These are phyloP conservation scores for Yponomeuta sedellus DNA, from an alignment of 2,888 invertebrate species.

Conservation along the genomic window DNA sequence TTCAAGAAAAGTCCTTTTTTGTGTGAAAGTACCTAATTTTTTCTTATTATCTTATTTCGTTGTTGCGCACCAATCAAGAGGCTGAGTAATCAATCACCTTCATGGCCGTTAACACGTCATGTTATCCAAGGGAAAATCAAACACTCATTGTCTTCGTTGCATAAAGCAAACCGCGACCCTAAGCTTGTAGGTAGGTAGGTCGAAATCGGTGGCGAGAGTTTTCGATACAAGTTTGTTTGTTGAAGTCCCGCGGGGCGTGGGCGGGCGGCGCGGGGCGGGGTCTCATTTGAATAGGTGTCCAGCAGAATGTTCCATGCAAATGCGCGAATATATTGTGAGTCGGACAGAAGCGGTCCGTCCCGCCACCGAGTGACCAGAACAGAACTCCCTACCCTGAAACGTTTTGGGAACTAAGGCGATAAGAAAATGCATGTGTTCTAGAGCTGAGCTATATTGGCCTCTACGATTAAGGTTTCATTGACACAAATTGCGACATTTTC, in stretches of 20 bases:
- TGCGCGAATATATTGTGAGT: constrained; percentile 21
- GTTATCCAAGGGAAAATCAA: too few relatives aligned
- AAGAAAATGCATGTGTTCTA: neutral
- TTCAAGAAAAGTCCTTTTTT: too few relatives aligned
- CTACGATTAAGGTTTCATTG: too few relatives aligned
- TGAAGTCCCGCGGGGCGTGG: constrained; percentile 4
- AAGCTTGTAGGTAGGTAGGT: neutral
- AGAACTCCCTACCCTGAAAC: neutral
- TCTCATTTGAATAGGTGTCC: constrained; percentile 35
- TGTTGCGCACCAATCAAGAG: too few relatives aligned
- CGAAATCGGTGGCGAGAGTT: neutral
- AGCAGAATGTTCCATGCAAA: constrained; percentile 35
- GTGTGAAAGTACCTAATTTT: too few relatives aligned
- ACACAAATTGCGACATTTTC: too few relatives aligned
- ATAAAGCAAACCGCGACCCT: too few relatives aligned
- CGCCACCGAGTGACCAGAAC: neutral
- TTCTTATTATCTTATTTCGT: too few relatives aligned
- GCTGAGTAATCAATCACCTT: too few relatives aligned
- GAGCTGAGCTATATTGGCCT: too few relatives aligned
- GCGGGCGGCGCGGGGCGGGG: constrained; percentile 15
- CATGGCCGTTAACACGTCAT: too few relatives aligned
- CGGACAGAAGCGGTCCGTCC: constrained; percentile 14
- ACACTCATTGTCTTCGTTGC: too few relatives aligned
- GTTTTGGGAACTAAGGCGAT: neutral
- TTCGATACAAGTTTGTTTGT: constrained; percentile 1